Evolutionary conservation across 2,888 invertebrate genomes (phyloP).

Genomic region (Adelognathus sp.): DNA sequence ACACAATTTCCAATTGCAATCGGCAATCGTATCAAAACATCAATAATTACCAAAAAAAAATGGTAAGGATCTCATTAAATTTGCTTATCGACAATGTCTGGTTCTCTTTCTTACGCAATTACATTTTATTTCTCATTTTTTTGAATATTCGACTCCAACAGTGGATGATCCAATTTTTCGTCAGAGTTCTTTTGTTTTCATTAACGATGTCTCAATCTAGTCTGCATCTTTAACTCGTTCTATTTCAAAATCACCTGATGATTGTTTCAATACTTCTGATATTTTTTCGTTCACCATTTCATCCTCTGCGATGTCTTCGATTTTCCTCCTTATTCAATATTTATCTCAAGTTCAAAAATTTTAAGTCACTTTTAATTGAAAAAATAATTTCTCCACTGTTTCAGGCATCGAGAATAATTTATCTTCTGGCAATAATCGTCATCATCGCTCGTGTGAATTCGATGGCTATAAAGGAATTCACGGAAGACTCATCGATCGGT

Average conservation of each 20-base stretch:
- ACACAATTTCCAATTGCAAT: background rate
- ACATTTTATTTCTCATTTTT: background rate
- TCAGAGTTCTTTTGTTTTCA: too few relatives aligned
- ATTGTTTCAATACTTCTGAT: background rate
- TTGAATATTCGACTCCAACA: background rate
- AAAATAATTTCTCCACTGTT: constrained; percentile 6
- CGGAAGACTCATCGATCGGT: background rate
- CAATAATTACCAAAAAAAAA: background rate
- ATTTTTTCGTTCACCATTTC: too few relatives aligned
- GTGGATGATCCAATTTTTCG: background rate
- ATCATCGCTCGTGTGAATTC: background rate
- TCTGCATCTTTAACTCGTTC: too few relatives aligned
- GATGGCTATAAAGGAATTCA: constrained; percentile 22
- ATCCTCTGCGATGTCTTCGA: too few relatives aligned
- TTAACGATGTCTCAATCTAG: too few relatives aligned
- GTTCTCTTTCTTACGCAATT: background rate
- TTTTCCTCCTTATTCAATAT: too few relatives aligned
- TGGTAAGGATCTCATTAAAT: constrained; percentile 25
- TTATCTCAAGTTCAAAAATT: too few relatives aligned
- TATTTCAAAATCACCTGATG: background rate
- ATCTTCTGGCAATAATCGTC: background rate
- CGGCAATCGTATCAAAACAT: background rate
- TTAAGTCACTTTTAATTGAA: background rate
- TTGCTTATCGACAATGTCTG: background rate
- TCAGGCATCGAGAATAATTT: constrained; percentile 38